Percentiles rank a stretch among this genome's conserved stretches.
Conservation (phyloP, 2,113 vertebrate species). For the Meles meles region DNA sequence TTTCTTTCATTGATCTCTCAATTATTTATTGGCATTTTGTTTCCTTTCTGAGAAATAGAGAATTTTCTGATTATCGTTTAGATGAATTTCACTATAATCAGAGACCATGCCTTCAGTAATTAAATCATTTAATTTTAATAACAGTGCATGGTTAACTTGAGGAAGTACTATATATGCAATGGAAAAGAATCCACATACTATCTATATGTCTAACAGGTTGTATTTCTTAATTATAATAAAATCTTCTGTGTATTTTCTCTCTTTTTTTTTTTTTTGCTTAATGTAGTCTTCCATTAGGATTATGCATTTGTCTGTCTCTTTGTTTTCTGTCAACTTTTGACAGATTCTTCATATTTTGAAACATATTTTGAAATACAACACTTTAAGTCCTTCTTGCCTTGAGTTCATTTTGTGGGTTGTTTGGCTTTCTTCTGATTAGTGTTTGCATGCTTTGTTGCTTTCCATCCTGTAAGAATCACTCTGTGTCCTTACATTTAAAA, state of each 20-base stretch:
- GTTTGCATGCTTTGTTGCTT: background rate
- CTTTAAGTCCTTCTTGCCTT: background rate
- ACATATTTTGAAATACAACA: background rate
- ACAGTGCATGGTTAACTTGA: background rate
- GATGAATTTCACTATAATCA: background rate
- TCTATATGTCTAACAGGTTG: background rate
- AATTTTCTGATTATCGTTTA: background rate
- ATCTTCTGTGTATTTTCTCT: background rate
- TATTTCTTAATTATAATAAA: background rate
- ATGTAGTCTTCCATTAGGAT: background rate
- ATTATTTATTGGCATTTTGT: background rate
- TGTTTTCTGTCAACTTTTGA: background rate
- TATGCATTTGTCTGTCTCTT: background rate
- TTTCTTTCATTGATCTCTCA: background rate
- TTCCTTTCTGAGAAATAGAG: background rate
- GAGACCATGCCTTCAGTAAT: background rate
- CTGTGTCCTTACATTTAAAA: background rate
- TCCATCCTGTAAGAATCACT: background rate
- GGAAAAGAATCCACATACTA: background rate
- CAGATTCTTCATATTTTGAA: background rate
- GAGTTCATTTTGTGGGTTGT: background rate
- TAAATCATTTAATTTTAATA: background rate
- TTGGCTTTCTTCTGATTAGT: background rate
- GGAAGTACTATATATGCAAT: background rate
- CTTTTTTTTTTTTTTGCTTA: background rate